These are phyloP conservation scores for Torymus texanus DNA, from an alignment of 2,888 invertebrate genomes.

Conservation along the genomic window DNA sequence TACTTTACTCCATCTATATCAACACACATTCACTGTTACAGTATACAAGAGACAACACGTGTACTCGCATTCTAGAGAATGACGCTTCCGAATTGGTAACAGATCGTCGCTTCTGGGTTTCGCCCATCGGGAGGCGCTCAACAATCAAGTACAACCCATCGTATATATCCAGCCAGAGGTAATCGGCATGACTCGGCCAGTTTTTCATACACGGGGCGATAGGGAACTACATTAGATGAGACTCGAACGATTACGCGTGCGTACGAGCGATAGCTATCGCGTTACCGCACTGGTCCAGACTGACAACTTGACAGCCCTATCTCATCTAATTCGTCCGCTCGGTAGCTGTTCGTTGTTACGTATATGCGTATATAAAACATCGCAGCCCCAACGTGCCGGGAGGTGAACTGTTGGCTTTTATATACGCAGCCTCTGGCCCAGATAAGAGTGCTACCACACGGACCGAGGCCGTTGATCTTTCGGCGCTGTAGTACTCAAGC, in stretches of 20 bases:
- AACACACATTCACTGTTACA: too few relatives aligned
- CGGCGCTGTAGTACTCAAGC: neutral
- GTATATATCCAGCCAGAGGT: neutral
- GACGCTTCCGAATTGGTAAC: slow-evolving; percentile 1
- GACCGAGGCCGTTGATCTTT: slow-evolving; percentile 20
- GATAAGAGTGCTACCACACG: neutral
- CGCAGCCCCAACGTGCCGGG: neutral
- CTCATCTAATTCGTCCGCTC: slow-evolving; percentile 52
- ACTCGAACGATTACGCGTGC: slow-evolving; percentile 30
- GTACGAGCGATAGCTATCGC: slow-evolving; percentile 49
- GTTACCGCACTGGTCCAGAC: slow-evolving; percentile 13
- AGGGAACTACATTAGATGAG: slow-evolving; percentile 51
- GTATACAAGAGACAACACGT: too few relatives aligned
- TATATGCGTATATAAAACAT: neutral
- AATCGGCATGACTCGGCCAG: slow-evolving; percentile 41
- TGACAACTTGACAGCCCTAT: slow-evolving; percentile 52
- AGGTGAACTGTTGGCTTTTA: slow-evolving; percentile 10
- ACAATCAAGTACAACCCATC: neutral
- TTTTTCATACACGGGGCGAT: slow-evolving; percentile 41
- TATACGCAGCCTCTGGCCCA: neutral
- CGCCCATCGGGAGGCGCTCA: slow-evolving; percentile 9
- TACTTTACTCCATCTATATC: too few relatives aligned
- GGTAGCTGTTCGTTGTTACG: slow-evolving; percentile 42
- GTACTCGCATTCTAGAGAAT: too few relatives aligned
- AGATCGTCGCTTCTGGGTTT: slow-evolving; percentile 40